Conservation (phyloP, 2,113 vertebrate genomes). For the Cryptoleucopteryx plumbea region DNA sequence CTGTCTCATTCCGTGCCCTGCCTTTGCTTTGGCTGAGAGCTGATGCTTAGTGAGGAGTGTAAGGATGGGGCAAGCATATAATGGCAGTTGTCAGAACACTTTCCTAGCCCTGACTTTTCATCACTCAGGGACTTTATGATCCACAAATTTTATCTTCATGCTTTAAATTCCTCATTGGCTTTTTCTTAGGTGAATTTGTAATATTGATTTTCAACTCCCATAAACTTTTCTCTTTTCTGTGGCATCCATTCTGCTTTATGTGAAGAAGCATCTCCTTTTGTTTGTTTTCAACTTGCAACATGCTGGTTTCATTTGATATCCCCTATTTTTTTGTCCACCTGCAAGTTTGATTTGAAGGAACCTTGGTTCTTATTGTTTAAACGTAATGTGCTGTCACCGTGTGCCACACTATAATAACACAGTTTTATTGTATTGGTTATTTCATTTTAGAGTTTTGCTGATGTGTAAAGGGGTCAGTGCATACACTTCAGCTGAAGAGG, state of each 20-base stretch:
- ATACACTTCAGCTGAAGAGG: neutral
- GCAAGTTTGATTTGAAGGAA: neutral
- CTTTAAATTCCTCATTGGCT: neutral
- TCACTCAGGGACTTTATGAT: neutral
- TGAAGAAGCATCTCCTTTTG: neutral
- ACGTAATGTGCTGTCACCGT: neutral
- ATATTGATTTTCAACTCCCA: neutral
- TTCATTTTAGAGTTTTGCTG: neutral
- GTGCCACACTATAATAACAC: fast-evolving
- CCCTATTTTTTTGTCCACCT: neutral
- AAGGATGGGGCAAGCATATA: neutral
- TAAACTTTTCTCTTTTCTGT: neutral
- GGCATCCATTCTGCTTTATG: neutral
- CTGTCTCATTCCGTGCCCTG: neutral
- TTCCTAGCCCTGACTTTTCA: neutral
- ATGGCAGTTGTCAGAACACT: neutral
- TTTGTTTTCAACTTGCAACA: neutral
- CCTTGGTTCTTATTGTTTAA: neutral
- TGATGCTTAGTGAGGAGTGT: neutral
- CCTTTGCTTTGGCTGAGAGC: neutral
- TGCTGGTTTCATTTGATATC: neutral
- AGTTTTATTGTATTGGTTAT: neutral
- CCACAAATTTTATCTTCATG: neutral
- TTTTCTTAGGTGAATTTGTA: neutral
- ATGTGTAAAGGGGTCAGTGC: neutral